Base-by-base conservation (phyloP, 2,797 vertebrate genomes). In the Amblyopsis hoosieri region DNA sequence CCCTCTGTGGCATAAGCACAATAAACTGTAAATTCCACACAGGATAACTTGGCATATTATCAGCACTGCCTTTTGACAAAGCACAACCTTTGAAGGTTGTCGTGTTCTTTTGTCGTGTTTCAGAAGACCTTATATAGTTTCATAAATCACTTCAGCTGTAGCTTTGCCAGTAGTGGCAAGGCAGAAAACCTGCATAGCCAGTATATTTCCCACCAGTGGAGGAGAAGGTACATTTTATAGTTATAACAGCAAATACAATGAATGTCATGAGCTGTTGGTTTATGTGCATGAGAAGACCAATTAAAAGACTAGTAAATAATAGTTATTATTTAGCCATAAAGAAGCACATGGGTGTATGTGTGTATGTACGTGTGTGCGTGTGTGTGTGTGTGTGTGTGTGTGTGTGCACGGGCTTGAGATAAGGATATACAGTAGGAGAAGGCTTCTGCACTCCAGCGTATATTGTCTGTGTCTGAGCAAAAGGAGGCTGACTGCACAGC, bases 401-500 rank as follows among this genome's bases (percentile, higher is more conserved):
- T 62, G 50, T 58, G 55, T 73, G 19, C 56, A 60, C 3, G 45
- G 64, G 57, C 54, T 33, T 73, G 49, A 45, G 37, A 57, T 12
- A 66, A 23, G 15, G 33, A 73, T 46, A 57, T 62, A 81, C 14
- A 77, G 46, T 17, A 17, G 17, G 51, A 12, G 61, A 71, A 49
- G 54, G n/a, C 15, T n/a, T 49, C 64, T 19, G 54, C 53, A 69
- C 57, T 75, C 62, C 86, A 64, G 67, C 14, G 53, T 77, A 75
- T 60, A 62, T 72, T 64, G 46, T 33, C 70, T 68, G 33, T 67
- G 64, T 74, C 82, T 74, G 62, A 72, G 71, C 75, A 83, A 74
- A 76, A 75, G 69, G 83, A 78, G 73, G 77, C 75, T 72, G 45
- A 74, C 71, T 67, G 71, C 75, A 54, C 53, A 67, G 57, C 68